A percentile compares a stretch with the other conserved stretches of the same genome.
These are phyloP conservation scores for Arctia plantaginis DNA, from an alignment of 2,888 invertebrate species.

Conservation along the genomic window DNA sequence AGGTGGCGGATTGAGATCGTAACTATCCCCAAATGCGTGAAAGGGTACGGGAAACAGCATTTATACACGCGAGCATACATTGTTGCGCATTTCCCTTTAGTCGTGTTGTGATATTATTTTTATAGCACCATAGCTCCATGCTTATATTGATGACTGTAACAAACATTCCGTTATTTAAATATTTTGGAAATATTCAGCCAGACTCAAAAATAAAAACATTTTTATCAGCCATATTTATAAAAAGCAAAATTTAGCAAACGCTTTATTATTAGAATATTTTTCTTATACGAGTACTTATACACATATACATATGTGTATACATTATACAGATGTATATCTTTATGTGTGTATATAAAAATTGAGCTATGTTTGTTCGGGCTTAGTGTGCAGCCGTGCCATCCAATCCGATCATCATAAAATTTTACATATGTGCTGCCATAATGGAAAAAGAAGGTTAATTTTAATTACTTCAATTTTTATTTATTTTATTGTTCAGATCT, in stretches of 20 bases:
- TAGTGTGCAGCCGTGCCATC: background rate
- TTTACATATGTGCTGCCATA: background rate
- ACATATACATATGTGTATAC: no score
- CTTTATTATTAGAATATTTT: no score
- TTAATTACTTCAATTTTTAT: background rate
- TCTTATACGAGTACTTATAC: no score
- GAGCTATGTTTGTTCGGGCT: background rate
- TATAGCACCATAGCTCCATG: background rate
- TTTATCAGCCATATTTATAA: no score
- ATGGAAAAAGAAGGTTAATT: background rate
- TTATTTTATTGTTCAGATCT: background rate
- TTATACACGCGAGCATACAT: conserved; percentile 11
- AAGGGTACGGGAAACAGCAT: background rate
- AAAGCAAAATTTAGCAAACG: no score
- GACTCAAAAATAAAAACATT: no score
- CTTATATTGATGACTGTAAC: background rate
- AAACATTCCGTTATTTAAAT: no score
- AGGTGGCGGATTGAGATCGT: conserved; percentile 11
- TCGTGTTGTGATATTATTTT: background rate
- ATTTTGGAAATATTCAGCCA: no score
- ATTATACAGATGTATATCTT: no score
- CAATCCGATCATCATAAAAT: no score
- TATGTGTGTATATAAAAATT: no score
- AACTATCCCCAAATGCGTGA: conserved; percentile 14
- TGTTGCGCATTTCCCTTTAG: conserved; percentile 13